These are phyloP conservation scores for Bucco capensis DNA, from an alignment of 2,113 vertebrate species.

Conservation along the genomic window DNA sequence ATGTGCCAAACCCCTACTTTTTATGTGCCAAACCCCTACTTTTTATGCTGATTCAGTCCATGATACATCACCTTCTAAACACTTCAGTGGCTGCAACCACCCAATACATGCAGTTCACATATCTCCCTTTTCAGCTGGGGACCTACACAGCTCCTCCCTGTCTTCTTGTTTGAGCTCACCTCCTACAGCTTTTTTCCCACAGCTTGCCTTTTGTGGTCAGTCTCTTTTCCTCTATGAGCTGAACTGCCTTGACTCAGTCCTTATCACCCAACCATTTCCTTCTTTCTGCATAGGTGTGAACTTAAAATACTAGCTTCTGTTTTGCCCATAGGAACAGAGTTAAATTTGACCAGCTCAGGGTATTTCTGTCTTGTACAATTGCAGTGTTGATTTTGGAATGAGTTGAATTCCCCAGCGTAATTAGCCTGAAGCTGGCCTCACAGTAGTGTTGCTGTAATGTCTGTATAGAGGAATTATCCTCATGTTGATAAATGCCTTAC, in stretches of 20 bases:
- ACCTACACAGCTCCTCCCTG: neutral
- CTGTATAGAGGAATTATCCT: no score
- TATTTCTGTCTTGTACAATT: neutral
- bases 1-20: neutral
- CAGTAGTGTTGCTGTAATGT: neutral
- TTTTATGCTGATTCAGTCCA: neutral
- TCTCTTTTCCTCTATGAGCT: neutral
- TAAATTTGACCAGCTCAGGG: neutral
- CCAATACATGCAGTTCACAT: neutral
- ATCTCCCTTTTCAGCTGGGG: neutral
- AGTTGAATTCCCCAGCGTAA: neutral
- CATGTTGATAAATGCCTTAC: no score
- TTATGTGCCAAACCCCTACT: neutral
- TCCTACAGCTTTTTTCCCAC: neutral
- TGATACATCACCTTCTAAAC: neutral
- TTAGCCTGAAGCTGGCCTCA: neutral
- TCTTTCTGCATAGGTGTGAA: neutral
- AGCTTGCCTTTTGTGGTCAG: neutral
- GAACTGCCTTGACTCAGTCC: neutral
- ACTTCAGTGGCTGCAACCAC: neutral
- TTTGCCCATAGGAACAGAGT: neutral
- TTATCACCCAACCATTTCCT: neutral
- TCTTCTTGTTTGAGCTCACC: neutral
- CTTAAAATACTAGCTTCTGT: neutral
- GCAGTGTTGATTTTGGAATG: neutral